Evolutionary conservation across 1,140 invertebrate species (phyloP), one percentile per base, ranked within the genome.

Genomic region (Halictus rubicundus): DNA sequence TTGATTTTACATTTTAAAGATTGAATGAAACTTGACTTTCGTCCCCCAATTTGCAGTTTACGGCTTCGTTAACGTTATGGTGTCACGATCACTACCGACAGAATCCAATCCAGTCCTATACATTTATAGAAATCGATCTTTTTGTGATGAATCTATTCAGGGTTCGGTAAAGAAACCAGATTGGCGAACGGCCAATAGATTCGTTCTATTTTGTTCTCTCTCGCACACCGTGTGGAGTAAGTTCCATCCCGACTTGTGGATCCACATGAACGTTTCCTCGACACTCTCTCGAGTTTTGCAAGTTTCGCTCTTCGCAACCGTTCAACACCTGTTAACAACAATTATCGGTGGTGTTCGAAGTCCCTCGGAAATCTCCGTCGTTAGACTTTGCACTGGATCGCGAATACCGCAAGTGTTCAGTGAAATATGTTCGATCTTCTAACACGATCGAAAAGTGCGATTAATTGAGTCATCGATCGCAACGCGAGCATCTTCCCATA

Each of bases 181-280:
- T 80, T 71, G 87, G 86, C 82, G 8, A 59, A 37, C 25, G 21
- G 78, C 83, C 83, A 83, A 84, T 81, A 72, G 80, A 78, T 78
- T 81, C 77, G 83, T 89, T 89, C 90, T 89, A 91, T 91, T 91
- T 91, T 89, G 86, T 87, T 87, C 88, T 61, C 61, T 79, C 72
- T 57, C 54, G 21, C 16, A n/a, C 54, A 63, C 66, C 69, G n/a
- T 39, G 39, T 60, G 39, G 71, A 70, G 61, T 71, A 84, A 85
- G 86, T 83, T 81, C 60, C 69, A 52, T 70, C 61, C 64, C 74
- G 77, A 49, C 81, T 72, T 21, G 75, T 52, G 75, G 59, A 69
- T 82, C 71, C 25, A 71, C 46, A 25, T 19, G 52, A 39, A 60
- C 78, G 63, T 79, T 60, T 78, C 21, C 69, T 71, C 19, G 5